A percentile compares a stretch with the other conserved stretches of the same genome.
These are phyloP conservation scores for Meganola albula DNA, from an alignment of 2,888 invertebrate species.

Conservation along the genomic window DNA sequence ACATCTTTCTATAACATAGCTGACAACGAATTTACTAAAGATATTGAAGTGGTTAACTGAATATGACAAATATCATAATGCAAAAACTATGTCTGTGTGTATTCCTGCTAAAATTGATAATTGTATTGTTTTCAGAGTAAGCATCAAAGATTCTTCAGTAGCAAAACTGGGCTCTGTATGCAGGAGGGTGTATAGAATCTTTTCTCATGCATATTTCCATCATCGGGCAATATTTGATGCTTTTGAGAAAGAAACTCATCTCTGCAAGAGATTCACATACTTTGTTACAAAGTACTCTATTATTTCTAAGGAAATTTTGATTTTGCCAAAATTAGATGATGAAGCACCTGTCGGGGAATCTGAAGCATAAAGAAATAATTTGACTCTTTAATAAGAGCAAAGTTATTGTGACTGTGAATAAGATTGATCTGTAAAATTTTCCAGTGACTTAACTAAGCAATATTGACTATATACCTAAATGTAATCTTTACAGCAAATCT, in stretches of 20 bases:
- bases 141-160: slow-evolving; percentile 99
- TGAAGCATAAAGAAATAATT: slow-evolving; percentile 54
- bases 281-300: slow-evolving; percentile 99
- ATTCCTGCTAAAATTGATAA: too few species aligned
- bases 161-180: slow-evolving; percentile 99
- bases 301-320: slow-evolving; percentile 98
- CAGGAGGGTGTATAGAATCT: slow-evolving; percentile 98
- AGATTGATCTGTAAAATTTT: too few species aligned
- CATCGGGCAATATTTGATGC: slow-evolving; percentile 97
- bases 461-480: too few species aligned
- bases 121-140: slow-evolving; percentile 92
- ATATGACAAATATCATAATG: too few species aligned
- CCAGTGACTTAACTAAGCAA: too few species aligned
- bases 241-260: slow-evolving; percentile 96
- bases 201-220: slow-evolving; percentile 99
- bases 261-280: slow-evolving; percentile 97
- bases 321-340: slow-evolving; percentile 96
- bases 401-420: too few species aligned
- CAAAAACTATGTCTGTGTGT: too few species aligned
- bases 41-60: too few species aligned
- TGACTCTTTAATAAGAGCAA: too few species aligned
- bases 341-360: slow-evolving; percentile 77
- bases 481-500: too few species aligned
- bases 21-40: too few species aligned
- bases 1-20: too few species aligned